These are phyloP conservation scores for Pogonomyrmex barbatus DNA, from an alignment of 1,140 invertebrate species.

Conservation along the genomic window DNA sequence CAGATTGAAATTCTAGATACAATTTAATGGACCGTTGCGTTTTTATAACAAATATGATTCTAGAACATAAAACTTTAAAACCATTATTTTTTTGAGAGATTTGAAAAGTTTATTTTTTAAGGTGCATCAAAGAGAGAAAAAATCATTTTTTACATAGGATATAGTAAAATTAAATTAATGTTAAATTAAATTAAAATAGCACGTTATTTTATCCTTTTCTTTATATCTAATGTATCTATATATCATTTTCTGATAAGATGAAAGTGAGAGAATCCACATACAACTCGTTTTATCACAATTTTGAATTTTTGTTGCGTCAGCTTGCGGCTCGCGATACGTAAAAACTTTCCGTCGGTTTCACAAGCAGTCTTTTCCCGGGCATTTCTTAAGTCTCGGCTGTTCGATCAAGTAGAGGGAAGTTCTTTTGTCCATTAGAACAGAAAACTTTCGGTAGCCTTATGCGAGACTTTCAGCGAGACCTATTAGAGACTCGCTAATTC, in stretches of 20 bases:
- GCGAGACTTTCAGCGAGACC: constrained; percentile 61
- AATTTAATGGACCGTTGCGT: background rate
- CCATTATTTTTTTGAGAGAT: background rate
- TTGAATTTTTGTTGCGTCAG: constrained; percentile 27
- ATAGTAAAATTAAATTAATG: background rate
- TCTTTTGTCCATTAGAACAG: constrained; percentile 65
- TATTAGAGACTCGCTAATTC: constrained; percentile 78
- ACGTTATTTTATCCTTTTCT: background rate
- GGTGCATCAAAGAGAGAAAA: background rate
- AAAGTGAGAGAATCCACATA: background rate
- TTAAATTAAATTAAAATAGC: too few relatives aligned
- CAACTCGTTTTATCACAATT: background rate
- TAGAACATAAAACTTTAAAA: too few relatives aligned
- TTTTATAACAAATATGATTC: background rate
- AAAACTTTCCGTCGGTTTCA: constrained; percentile 8
- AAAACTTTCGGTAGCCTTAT: constrained; percentile 62
- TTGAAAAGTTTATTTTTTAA: background rate
- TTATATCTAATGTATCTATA: background rate
- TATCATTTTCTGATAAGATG: background rate
- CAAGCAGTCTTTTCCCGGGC: background rate
- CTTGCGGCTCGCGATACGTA: background rate
- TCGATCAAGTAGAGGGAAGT: constrained; percentile 55
- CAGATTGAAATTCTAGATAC: background rate
- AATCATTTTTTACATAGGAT: too few relatives aligned
- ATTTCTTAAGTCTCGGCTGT: constrained; percentile 6